phyloP scores from a whole-genome alignment of 2,113 vertebrate genomes.

The Rallus limicola region DNA sequence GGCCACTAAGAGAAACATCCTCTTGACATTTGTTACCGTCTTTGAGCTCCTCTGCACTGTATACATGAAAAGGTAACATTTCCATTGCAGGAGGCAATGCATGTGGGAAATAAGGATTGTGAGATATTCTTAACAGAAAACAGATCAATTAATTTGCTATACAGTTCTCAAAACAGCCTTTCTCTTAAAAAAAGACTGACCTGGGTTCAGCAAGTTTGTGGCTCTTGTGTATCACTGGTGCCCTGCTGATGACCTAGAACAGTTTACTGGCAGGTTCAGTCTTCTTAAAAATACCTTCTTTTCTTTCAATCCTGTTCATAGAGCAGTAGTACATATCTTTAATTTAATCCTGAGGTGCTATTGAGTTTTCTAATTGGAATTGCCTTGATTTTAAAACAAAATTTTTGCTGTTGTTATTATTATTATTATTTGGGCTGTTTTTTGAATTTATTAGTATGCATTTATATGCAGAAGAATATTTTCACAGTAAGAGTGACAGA shows the following conservation, averaged over 20 bases:
- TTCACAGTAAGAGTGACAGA: too few species aligned
- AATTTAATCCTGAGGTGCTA: not conserved
- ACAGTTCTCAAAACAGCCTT: slow-evolving; percentile 32
- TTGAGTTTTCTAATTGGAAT: not conserved
- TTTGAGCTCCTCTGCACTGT: slow-evolving; percentile 47
- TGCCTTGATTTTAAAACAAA: not conserved
- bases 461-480: too few species aligned
- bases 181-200: slow-evolving; percentile 43
- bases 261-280: slow-evolving; percentile 16
- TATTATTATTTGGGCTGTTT: too few species aligned
- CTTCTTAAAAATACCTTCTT: not conserved
- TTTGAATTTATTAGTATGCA: too few species aligned
- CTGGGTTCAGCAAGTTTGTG: slow-evolving; percentile 31
- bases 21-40: slow-evolving; percentile 60
- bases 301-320: slow-evolving; percentile 40
- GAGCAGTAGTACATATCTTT: not conserved
- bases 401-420: too few species aligned
- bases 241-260: not conserved
- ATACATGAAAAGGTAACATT: slow-evolving; percentile 60
- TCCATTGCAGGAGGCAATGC: slow-evolving; percentile 52
- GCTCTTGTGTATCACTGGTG: not conserved
- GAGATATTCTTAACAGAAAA: slow-evolving; percentile 57
- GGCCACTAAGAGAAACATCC: slow-evolving; percentile 46
- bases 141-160: slow-evolving; percentile 52
- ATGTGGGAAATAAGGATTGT: slow-evolving; percentile 53